phyloP scores from a whole-genome alignment of 2,888 invertebrate genomes.

The Griposia aprilina region DNA sequence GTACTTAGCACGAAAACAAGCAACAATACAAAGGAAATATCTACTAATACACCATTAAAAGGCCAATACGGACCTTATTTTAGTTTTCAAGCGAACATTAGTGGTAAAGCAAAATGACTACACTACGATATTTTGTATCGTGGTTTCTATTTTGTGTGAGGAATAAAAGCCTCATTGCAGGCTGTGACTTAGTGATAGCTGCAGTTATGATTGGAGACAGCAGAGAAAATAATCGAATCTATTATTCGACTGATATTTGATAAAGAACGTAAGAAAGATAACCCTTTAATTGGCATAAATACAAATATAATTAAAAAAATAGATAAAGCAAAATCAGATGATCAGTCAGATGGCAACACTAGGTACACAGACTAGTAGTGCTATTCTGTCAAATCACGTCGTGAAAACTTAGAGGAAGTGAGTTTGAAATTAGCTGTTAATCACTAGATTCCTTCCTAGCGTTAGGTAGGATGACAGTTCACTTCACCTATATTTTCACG shows the following conservation, averaged over 20 bases:
- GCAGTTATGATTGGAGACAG: neutral
- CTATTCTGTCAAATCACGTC: neutral
- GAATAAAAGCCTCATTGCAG: neutral
- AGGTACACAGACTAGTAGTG: neutral
- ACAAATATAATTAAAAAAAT: too few relatives aligned
- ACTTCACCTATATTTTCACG: neutral
- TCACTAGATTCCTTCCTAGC: neutral
- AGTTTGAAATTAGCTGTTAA: neutral
- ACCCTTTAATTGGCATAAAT: neutral
- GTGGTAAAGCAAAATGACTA: slow-evolving; percentile 19
- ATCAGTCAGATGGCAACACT: neutral
- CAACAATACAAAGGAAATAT: slow-evolving; percentile 47
- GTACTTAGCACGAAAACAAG: slow-evolving; percentile 44
- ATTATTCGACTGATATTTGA: neutral
- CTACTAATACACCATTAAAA: slow-evolving; percentile 56
- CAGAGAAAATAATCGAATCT: neutral
- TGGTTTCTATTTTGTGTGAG: neutral
- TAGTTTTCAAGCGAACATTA: slow-evolving; percentile 44
- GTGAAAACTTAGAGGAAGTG: neutral
- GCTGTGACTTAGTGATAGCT: neutral
- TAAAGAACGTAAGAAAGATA: neutral
- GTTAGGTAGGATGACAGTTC: neutral
- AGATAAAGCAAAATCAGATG: neutral
- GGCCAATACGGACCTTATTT: slow-evolving; percentile 61
- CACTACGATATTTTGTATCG: slow-evolving; percentile 9